Percentiles rank a stretch among this genome's conserved stretches.
These are phyloP conservation scores for Acanthosepion esculentum DNA, from an alignment of 2,888 invertebrate species.

Conservation along the genomic window DNA sequence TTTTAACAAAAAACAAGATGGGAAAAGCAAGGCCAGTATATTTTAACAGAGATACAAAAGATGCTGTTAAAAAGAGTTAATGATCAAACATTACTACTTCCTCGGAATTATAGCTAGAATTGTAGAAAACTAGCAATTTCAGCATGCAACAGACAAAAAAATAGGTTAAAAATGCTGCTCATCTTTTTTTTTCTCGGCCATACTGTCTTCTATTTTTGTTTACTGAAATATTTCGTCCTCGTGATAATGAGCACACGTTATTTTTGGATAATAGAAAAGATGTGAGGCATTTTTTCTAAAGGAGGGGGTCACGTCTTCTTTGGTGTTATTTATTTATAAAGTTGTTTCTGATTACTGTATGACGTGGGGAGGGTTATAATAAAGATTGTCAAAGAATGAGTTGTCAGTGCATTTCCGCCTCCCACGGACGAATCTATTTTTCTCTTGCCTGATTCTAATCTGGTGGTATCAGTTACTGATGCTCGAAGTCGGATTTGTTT, in stretches of 20 bases:
- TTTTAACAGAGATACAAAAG: background rate
- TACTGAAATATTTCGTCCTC: background rate
- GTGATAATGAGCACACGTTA: background rate
- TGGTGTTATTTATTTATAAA: conserved; percentile 5
- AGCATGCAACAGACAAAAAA: background rate
- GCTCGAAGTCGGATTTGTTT: background rate
- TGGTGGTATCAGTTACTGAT: background rate
- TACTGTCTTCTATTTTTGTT: background rate
- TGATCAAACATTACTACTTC: background rate
- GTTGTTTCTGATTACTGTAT: background rate
- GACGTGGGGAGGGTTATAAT: background rate
- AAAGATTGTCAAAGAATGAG: conserved; percentile 33
- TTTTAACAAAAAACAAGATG: too few species aligned
- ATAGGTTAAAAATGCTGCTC: background rate
- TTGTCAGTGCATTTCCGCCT: conserved; percentile 22
- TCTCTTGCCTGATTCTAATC: conserved; percentile 4
- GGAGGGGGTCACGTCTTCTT: background rate
- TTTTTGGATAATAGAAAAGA: conserved; percentile 9
- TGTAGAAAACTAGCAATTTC: background rate
- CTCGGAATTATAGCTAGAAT: background rate
- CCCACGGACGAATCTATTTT: background rate
- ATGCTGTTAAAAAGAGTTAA: background rate
- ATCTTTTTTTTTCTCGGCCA: background rate
- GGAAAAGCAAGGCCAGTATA: background rate
- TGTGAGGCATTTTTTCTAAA: background rate